phyloP scores from a whole-genome alignment of 2,797 vertebrate species.

The Numenius phaeopus region DNA sequence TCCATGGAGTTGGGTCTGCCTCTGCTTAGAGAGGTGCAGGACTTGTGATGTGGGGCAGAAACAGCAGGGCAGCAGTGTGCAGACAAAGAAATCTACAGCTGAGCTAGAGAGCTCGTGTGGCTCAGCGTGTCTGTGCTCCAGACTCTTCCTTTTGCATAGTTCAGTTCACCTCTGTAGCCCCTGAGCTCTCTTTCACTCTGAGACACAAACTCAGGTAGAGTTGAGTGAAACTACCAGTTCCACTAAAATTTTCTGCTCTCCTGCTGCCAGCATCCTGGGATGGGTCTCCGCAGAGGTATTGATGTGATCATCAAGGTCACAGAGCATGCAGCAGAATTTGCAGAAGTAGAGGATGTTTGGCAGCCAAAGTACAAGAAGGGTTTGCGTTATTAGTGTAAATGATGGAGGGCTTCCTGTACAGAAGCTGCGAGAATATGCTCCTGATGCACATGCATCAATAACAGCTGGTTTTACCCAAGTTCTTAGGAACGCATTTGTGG shows the following conservation, averaged over 20 bases:
- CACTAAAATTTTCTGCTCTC: background rate
- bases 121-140: background rate
- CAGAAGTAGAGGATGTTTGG: background rate
- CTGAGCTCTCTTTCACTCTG: background rate
- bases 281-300: background rate
- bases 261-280: background rate
- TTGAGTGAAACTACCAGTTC: background rate
- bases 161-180: background rate
- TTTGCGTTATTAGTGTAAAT: background rate
- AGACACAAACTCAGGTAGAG: background rate
- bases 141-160: background rate
- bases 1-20: background rate
- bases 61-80: background rate
- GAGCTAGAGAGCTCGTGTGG: background rate
- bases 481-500: background rate
- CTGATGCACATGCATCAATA: background rate
- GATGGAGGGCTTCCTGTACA: background rate
- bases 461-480: background rate
- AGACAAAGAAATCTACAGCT: background rate
- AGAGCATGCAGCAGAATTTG: background rate
- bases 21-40: background rate
- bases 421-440: background rate
- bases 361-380: background rate
- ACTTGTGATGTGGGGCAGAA: background rate
- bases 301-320: background rate